Conservation (phyloP, 2,113 vertebrate genomes). For the Clarias magur region DNA sequence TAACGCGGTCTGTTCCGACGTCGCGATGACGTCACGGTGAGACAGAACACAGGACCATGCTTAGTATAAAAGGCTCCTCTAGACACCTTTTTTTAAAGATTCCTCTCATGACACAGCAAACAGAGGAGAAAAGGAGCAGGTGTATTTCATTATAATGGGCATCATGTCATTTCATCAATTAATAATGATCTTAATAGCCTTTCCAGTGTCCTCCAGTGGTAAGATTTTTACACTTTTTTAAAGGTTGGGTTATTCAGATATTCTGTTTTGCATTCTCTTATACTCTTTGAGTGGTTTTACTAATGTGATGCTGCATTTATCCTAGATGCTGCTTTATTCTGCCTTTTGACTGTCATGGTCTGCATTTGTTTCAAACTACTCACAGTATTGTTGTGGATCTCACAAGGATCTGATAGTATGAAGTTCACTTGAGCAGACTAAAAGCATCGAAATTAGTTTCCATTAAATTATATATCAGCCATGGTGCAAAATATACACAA, state of each 20-base stretch:
- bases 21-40: constrained; percentile 68
- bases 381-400: neutral
- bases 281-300: neutral
- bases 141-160: neutral
- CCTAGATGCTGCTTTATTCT: neutral
- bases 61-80: constrained; percentile 68
- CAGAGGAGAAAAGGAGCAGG: neutral
- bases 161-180: neutral
- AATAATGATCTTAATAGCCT: constrained; percentile 22
- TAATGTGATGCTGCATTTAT: neutral
- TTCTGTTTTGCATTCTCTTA: neutral
- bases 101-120: constrained; percentile 17
- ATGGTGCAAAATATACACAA: neutral
- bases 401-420: neutral
- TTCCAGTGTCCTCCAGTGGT: constrained; percentile 36
- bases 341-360: neutral
- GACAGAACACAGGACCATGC: constrained; percentile 54
- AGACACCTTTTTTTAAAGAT: constrained; percentile 39
- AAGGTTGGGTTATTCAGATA: neutral
- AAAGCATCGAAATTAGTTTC: neutral
- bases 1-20: constrained; percentile 53
- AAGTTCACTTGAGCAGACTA: neutral
- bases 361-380: neutral
- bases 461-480: neutral
- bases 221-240: constrained; percentile 16